Percentiles rank a stretch among this genome's conserved stretches.
These are phyloP conservation scores for Oryzias celebensis DNA, from an alignment of 2,113 vertebrate genomes.

Conservation along the genomic window DNA sequence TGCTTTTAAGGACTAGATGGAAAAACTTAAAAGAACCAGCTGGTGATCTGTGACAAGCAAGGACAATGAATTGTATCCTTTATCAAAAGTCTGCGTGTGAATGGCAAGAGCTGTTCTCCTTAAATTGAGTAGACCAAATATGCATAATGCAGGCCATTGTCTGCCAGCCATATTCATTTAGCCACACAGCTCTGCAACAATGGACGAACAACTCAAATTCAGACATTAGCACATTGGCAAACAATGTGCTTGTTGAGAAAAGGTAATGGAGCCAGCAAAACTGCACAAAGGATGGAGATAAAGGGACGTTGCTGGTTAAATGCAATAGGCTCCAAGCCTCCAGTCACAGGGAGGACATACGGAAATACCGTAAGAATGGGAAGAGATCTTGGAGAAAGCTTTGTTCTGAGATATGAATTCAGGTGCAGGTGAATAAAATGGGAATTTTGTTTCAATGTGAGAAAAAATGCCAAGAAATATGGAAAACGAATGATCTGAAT, in stretches of 20 bases:
- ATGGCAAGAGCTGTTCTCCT: slow-evolving; percentile 60
- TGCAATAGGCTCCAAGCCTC: slow-evolving; percentile 33
- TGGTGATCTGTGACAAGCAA: slow-evolving; percentile 40
- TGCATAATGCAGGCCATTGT: slow-evolving; percentile 64
- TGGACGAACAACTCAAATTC: slow-evolving; percentile 61
- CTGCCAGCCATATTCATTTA: slow-evolving; percentile 59
- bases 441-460: background rate
- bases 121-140: slow-evolving; percentile 60
- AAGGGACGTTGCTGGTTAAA: slow-evolving; percentile 49
- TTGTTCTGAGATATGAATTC: slow-evolving; percentile 22
- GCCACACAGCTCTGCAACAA: slow-evolving; percentile 54
- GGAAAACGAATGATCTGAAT: too few species aligned
- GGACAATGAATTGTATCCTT: slow-evolving; percentile 45
- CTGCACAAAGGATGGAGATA: slow-evolving; percentile 56
- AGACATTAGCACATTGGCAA: slow-evolving; percentile 64
- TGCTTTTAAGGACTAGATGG: background rate
- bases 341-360: slow-evolving; percentile 28
- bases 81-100: slow-evolving; percentile 46
- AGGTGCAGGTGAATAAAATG: background rate
- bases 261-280: slow-evolving; percentile 68
- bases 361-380: slow-evolving; percentile 9
- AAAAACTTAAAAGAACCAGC: slow-evolving; percentile 15
- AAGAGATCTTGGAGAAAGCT: slow-evolving; percentile 14
- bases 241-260: slow-evolving; percentile 65
- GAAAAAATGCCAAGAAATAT: background rate